Evolutionary conservation across 2,113 vertebrate species (phyloP).

Genomic region (Ia io): DNA sequence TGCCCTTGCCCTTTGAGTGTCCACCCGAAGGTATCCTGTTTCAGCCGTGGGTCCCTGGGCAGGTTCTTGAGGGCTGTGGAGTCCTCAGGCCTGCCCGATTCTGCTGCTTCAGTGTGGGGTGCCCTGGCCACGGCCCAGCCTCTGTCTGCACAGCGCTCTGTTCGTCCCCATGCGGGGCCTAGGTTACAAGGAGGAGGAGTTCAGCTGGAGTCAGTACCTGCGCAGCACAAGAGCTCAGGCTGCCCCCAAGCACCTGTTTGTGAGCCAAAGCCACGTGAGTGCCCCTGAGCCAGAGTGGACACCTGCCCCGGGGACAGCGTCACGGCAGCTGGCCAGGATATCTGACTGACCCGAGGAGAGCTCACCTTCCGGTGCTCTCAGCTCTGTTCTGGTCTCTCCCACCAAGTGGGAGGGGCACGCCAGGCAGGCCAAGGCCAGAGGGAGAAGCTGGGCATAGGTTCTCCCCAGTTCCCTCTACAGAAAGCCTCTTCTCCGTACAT

Average conservation of each 20-base stretch:
- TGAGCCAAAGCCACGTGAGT: conserved; percentile 89
- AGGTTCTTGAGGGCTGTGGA: background rate
- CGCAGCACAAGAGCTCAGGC: conserved; percentile 94
- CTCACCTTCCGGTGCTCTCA: background rate
- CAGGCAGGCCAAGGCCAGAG: background rate
- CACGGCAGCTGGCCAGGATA: rapidly evolving
- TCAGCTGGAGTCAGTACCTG: conserved; percentile 96
- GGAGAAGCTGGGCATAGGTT: background rate
- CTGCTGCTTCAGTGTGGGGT: conserved; percentile 18
- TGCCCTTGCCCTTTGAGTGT: background rate
- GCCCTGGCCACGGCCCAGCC: background rate
- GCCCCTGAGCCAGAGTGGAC: background rate
- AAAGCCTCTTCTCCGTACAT: background rate
- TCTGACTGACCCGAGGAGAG: background rate
- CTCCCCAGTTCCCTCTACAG: background rate
- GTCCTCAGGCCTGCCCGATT: background rate
- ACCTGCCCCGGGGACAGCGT: background rate
- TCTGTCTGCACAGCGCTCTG: conserved; percentile 53
- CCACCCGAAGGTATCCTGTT: background rate
- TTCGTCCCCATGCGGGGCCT: conserved; percentile 76
- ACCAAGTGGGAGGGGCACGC: background rate
- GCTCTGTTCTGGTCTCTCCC: background rate
- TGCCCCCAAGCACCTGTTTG: conserved; percentile 93
- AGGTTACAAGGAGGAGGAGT: conserved; percentile 99
- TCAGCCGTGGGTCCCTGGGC: background rate